Evolutionary conservation across 2,888 invertebrate genomes (phyloP), one percentile per base, ranked within the genome.

Genomic region (Girardia tigrina): DNA sequence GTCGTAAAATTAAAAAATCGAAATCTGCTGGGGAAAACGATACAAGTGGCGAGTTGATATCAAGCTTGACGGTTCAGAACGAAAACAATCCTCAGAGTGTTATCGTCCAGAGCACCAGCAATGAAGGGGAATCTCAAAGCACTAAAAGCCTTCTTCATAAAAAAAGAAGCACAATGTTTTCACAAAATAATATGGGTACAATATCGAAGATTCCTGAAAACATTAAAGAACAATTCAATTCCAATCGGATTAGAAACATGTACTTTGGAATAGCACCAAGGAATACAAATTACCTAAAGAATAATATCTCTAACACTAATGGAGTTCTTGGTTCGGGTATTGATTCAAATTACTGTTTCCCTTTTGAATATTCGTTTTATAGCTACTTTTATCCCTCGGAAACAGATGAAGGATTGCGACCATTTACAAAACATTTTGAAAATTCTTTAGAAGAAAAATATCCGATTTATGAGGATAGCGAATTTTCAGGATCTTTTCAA

Each of bases 321-420:
- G n/a, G n/a, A n/a, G n/a, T n/a, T n/a, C n/a, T n/a, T n/a, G n/a
- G n/a, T 12, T 56, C 56, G 2, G 56, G 23, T 2, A 2, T 56
- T 6, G 23, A 56, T 56, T 23, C 4, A 12, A n/a, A 12, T n/a
- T 20, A 16, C 23, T 56, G n/a, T 56, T 56, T 56, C 23, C 4
- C 56, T 4, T 20, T 2, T 56, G 2, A 56, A 56, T 56, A 56
- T 56, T 56, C 56, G 4, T 56, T 56, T 56, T 56, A 56, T 23
- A 56, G 56, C 23, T 56, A 56, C n/a, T 56, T 56, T 23, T 56
- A 56, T 56, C 56, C 56, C 6, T 56, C 56, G 56, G 56, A 56
- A 56, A 56, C 56, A 20, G 56, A 56, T 16, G 56, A 56, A 56
- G 56, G 56, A 20, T n/a, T 56, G n/a, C n/a, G n/a, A 12, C 56